Evolutionary conservation across 2,113 vertebrate species (phyloP), one percentile per base, ranked within the genome.

Genomic region (Hydrolagus affinis): DNA sequence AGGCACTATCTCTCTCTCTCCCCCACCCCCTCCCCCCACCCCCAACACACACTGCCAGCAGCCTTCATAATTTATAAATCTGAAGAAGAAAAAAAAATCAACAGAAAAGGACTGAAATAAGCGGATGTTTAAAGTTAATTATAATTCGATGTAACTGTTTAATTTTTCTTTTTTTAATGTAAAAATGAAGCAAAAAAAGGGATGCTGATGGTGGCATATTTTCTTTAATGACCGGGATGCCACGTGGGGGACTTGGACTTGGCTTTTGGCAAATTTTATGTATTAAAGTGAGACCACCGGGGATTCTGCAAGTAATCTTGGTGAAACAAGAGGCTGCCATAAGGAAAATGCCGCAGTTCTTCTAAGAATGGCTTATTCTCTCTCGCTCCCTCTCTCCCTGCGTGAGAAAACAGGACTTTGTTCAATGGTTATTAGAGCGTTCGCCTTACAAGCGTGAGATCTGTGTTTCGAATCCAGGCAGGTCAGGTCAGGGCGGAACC

Each of bases 401-500:
- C n/a, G n/a, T n/a, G n/a, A n/a, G n/a, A n/a, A n/a, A n/a, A n/a
- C n/a, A n/a, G n/a, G 25, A 64, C 19, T 15, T 66, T 66, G 2
- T 0, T n/a, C n/a, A n/a, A n/a, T n/a, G n/a, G n/a, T n/a, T n/a
- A n/a, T n/a, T n/a, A n/a, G n/a, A n/a, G 2, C 14, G n/a, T 77
- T 60, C 56, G 12, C 21, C 44, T 6, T 6, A 44, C 86, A 86
- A 87, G 87, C 76, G 68, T 85, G 85, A n/a, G 88, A 80, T 66
- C 86, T 89, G 76, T 89, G 85, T 88, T n/a, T 90, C 88, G 89
- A 88, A 90, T 91, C 90, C 90, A 88, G 87, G 88, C 86, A 66
- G 23, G 88, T 89, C 89, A 89, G 90, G 89, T 76, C 87, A 90
- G 90, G 90, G 89, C 90, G n/a, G n/a, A n/a, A n/a, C n/a, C n/a